Base-by-base conservation (phyloP, 2,888 invertebrate species). In the Atethmia centrago region DNA sequence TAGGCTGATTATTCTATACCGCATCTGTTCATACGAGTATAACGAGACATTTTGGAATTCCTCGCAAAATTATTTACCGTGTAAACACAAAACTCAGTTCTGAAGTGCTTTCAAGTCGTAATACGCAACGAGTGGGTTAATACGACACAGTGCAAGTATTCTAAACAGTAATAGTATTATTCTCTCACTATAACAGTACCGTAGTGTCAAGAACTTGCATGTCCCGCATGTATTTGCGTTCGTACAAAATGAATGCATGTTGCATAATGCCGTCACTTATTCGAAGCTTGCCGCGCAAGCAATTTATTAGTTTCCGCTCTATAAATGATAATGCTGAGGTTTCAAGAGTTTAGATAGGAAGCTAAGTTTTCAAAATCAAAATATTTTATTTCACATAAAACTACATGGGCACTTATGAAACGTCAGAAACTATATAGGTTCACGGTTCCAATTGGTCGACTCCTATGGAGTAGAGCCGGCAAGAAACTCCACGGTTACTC, bases 221-320 rank as follows among this genome's bases (percentile, higher is more conserved):
- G 59, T 40, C n/a, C 28, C 40, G 28, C 47, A 36, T 64, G n/a
- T 69, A 72, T 72, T 77, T 75, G 53, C 58, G n/a, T 56, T 55
- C 14, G 45, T 59, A 40, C 62, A 62, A 77, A 80, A 82, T 77
- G 51, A 62, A 78, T 78, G 56, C 71, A 71, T 62, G 67, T 68
- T 74, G 67, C 70, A 82, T 77, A 71, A 68, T 42, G 21, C 31
- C 47, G 64, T 55, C 71, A 67, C 55, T 47, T 68, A 63, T 49
- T 53, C 49, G 42, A 51, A 74, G 71, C 64, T 68, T 56, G 53
- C 45, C 31, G 53, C 64, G 25, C 28, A 12, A 82, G 58, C 45
- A 77, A 71, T 74, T 81, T 78, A 82, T 82, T 81, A 74, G 79
- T 82, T 74, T 58, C n/a, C 42, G n/a, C 40, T 79, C 19, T 51